Conservation (phyloP, 2,113 vertebrate genomes). For the Cepphus grylle region DNA sequence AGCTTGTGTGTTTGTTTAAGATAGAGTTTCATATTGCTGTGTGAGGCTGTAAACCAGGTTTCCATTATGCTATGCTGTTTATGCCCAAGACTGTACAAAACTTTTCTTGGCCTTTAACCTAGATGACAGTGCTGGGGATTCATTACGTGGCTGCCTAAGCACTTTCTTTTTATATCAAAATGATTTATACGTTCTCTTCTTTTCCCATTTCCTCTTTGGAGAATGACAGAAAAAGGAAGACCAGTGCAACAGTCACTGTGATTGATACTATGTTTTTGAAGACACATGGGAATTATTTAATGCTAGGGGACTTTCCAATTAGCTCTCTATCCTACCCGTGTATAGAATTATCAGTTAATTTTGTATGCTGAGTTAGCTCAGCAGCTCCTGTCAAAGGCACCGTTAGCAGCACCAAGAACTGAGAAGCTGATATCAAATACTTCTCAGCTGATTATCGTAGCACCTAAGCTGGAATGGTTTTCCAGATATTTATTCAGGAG, state of each 20-base stretch:
- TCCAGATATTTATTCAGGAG: not conserved
- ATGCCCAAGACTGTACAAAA: not conserved
- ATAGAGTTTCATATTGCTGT: not conserved
- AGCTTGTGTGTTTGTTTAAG: not conserved
- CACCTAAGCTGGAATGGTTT: not conserved
- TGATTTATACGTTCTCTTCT: slow-evolving; percentile 23
- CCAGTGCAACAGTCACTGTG: not conserved
- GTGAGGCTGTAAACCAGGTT: not conserved
- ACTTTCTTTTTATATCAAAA: slow-evolving; percentile 47
- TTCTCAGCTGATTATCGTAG: not conserved
- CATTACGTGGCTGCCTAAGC: slow-evolving; percentile 36
- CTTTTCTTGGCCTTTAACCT: slow-evolving; percentile 27
- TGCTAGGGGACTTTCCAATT: slow-evolving; percentile 21
- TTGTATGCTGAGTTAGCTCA: not conserved
- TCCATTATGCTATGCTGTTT: not conserved
- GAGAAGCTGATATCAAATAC: not conserved
- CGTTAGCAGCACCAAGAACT: not conserved
- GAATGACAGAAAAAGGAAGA: slow-evolving; percentile 12
- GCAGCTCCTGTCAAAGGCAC: not conserved
- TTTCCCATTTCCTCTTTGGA: slow-evolving; percentile 35
- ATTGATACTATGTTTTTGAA: slow-evolving; percentile 29
- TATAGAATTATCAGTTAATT: slow-evolving; percentile 29
- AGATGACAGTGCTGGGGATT: not conserved
- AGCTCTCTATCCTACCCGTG: not conserved
- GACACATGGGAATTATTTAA: slow-evolving; percentile 52